phyloP scores from a whole-genome alignment of 2,888 invertebrate species.

The Actias luna region DNA sequence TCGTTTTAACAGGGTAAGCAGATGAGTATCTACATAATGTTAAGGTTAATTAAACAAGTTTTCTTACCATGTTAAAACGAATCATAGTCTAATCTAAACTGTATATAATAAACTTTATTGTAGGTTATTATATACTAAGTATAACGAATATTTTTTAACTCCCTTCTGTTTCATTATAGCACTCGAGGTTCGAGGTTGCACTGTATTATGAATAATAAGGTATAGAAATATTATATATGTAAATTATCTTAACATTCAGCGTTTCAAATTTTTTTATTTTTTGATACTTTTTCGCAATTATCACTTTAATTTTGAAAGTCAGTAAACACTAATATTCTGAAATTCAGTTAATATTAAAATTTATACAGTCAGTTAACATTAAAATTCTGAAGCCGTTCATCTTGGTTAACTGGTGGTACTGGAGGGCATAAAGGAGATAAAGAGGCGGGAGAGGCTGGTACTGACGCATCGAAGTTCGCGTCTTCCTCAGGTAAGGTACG shows the following conservation, averaged over 20 bases:
- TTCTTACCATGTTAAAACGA: too few species aligned
- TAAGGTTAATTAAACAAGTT: too few species aligned
- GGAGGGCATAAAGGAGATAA: conserved; percentile 26
- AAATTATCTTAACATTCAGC: neutral
- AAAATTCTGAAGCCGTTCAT: conserved; percentile 21
- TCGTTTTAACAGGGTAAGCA: too few species aligned
- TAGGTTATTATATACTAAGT: too few species aligned
- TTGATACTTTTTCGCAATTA: neutral
- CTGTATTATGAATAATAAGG: neutral
- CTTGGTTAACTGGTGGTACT: conserved; percentile 20
- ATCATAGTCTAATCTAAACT: too few species aligned
- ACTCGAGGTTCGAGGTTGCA: too few species aligned
- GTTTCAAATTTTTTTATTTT: neutral
- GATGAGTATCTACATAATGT: too few species aligned
- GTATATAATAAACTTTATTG: too few species aligned
- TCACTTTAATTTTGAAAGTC: neutral
- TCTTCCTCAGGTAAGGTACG: conserved; percentile 74
- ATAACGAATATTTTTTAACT: too few species aligned
- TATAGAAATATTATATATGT: neutral
- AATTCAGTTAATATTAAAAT: neutral
- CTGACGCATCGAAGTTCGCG: conserved; percentile 39
- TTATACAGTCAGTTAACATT: conserved; percentile 3
- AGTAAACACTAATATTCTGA: conserved; percentile 19
- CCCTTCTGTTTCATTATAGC: too few species aligned
- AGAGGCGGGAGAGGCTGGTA: conserved; percentile 62